Percentiles rank a stretch among this genome's conserved stretches.
Evolutionary conservation across 1,140 invertebrate genomes (phyloP).

Genomic region (Tetragonula clypearis): DNA sequence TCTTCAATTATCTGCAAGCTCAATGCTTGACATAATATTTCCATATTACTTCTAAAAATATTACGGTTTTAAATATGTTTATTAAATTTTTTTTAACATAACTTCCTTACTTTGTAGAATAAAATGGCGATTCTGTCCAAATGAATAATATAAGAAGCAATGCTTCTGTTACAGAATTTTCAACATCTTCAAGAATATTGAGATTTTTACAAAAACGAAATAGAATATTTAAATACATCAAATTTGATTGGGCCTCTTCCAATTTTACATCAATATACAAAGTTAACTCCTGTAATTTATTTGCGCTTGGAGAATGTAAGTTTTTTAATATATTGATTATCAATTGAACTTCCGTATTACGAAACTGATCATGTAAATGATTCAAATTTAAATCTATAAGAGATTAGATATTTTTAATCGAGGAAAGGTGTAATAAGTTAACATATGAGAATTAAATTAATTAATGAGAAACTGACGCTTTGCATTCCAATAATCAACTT

Average conservation of each 20-base stretch:
- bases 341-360: conserved; percentile 86
- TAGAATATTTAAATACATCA: conserved; percentile 89
- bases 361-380: conserved; percentile 88
- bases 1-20: conserved; percentile 92
- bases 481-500: conserved; percentile 91
- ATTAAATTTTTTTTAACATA: neutral
- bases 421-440: neutral
- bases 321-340: conserved; percentile 88
- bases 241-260: conserved; percentile 88
- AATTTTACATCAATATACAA: conserved; percentile 84
- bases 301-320: conserved; percentile 89
- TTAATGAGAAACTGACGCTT: conserved; percentile 45
- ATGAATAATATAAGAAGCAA: conserved; percentile 90
- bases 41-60: conserved; percentile 84
- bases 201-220: conserved; percentile 85
- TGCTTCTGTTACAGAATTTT: conserved; percentile 86
- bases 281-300: conserved; percentile 85
- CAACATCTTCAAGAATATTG: conserved; percentile 83
- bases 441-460: neutral
- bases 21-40: conserved; percentile 88
- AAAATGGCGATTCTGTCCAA: conserved; percentile 91
- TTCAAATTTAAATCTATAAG: conserved; percentile 89
- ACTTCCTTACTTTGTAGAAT: conserved; percentile 82
- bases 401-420: conserved; percentile 4
- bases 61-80: conserved; percentile 7